Evolutionary conservation across 2,888 invertebrate species (phyloP).

Genomic region (Eurois occulta): DNA sequence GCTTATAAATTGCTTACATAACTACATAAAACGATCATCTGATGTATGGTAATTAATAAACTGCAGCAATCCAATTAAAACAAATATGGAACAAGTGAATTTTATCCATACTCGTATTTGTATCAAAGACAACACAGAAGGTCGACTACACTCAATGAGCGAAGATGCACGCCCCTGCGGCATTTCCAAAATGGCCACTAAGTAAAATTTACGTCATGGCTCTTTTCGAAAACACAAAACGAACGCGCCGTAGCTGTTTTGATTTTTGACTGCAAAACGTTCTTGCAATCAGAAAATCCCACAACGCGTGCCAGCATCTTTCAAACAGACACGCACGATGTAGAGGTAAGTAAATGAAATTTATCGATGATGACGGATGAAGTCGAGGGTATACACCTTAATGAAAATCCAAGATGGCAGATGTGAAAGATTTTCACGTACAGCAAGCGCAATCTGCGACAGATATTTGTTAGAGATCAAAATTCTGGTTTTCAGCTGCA

Average conservation of each 20-base stretch:
- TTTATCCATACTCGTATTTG: constrained; percentile 29
- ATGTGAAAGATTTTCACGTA: not conserved
- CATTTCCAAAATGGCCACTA: not conserved
- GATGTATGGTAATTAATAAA: constrained; percentile 39
- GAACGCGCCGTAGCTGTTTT: not conserved
- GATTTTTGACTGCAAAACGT: not conserved
- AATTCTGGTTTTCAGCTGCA: not conserved
- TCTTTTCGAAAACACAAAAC: no score
- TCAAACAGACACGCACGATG: not conserved
- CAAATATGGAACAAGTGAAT: constrained; percentile 50
- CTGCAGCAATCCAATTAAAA: constrained; percentile 58
- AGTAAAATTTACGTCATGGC: no score
- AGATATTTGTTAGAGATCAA: no score
- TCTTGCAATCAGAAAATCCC: accelerated
- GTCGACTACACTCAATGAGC: accelerated
- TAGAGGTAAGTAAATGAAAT: not conserved
- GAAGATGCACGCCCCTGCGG: not conserved
- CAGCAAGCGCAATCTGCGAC: no score
- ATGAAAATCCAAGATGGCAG: not conserved
- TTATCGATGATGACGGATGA: not conserved
- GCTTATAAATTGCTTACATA: not conserved
- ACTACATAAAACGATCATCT: constrained; percentile 16
- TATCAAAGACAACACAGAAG: constrained; percentile 13
- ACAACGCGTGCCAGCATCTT: not conserved
- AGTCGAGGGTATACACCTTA: not conserved